Base-by-base conservation (phyloP, 2,113 vertebrate genomes). In the Sialia sialis region DNA sequence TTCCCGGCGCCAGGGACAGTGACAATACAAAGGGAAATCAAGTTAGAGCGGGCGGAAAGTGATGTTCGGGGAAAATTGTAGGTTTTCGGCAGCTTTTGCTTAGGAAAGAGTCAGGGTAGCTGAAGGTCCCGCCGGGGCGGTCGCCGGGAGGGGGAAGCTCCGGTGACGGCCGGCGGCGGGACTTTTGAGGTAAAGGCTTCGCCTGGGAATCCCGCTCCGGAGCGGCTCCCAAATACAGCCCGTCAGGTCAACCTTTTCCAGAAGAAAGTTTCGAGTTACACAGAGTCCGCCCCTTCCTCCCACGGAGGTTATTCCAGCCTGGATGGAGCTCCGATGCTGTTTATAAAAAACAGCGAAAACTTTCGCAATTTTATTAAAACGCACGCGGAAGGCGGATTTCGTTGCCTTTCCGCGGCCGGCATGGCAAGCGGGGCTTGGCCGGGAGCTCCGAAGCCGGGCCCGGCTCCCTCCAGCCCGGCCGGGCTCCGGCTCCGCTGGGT, bases 251-350 rank as follows among this genome's bases (percentile, higher is more conserved):
- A 73, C 84, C 26, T 76, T 10, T 34, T 38, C 2, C 13, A 63
- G 60, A 83, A 46, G 67, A 97, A 98, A 98, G 97, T 98, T 98
- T 97, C 82, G 55, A 87, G 90, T 96, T 91, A 62, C 86, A 13
- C 34, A 26, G 56, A 84, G 77, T 70, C 88, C 91, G 58, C 68
- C 77, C 66, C 76, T 74, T 84, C 88, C 67, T 87, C 83, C 43
- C 75, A 26, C 70, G 16, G 85, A 87, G 97, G 95, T 96, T 97
- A 89, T 89, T 92, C 84, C 52, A 80, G 73, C 92, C 78, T 12
- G 55, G 14, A 27, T 60, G 56, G 81, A 85, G 44, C 94, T 93
- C 56, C 43, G 52, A 49, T 67, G 7, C 4, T 12, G 20, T 25
- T 67, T 27, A 22, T 18, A 7, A 64, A 54, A 72, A 70, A 27